phyloP scores from a whole-genome alignment of 2,113 vertebrate species.

The Pampusana beccarii region DNA sequence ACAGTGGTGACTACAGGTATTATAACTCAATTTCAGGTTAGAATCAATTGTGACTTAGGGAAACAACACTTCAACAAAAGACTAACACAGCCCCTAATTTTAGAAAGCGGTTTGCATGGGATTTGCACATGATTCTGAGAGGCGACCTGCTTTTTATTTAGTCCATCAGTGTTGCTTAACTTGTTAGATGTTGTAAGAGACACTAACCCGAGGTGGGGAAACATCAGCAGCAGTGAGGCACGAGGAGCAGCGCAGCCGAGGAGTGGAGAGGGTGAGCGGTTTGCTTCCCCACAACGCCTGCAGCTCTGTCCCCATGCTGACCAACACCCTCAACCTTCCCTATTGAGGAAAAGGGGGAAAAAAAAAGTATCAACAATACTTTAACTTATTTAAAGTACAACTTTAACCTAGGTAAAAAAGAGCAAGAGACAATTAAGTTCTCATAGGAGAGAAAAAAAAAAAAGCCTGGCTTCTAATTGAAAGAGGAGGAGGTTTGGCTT shows the following conservation, averaged over 20 bases:
- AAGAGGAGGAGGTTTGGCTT: neutral
- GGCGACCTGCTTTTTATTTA: neutral
- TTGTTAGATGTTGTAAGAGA: neutral
- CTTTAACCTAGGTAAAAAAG: neutral
- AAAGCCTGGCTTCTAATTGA: neutral
- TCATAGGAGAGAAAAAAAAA: accelerated
- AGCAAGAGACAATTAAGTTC: neutral
- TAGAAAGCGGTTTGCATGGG: neutral
- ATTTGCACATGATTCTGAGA: neutral
- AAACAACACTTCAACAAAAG: neutral
- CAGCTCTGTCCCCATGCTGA: neutral
- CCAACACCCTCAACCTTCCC: neutral
- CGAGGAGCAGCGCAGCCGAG: neutral
- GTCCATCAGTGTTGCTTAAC: neutral
- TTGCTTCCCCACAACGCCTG: neutral
- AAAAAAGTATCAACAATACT: neutral
- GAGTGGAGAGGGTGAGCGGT: accelerated
- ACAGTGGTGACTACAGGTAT: accelerated
- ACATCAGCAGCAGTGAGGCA: accelerated
- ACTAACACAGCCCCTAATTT: neutral
- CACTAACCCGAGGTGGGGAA: neutral
- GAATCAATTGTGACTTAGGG: neutral
- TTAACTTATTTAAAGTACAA: neutral
- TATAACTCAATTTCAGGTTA: accelerated
- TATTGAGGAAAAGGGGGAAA: accelerated